Conservation (phyloP, 1,140 invertebrate species). For the Macrobrachium rosenbergii region DNA sequence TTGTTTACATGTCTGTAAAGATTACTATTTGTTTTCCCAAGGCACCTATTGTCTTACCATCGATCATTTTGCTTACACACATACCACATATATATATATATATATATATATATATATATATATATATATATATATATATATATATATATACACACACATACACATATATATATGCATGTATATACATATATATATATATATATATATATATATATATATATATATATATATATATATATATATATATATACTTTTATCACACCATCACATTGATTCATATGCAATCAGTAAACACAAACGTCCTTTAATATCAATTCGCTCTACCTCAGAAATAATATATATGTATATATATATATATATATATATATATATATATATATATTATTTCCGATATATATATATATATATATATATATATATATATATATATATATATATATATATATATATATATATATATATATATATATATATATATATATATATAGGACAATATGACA, state of each 20-base stretch:
- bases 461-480: neutral
- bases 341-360: too few species aligned
- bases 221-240: too few species aligned
- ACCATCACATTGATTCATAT: too few species aligned
- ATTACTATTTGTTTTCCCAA: too few species aligned
- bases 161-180: neutral
- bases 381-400: conserved; percentile 28
- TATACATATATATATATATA: neutral
- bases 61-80: neutral
- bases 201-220: neutral
- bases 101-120: conserved; percentile 8
- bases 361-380: too few species aligned
- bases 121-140: conserved; percentile 23
- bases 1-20: too few species aligned
- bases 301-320: too few species aligned
- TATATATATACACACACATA: neutral
- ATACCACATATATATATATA: neutral
- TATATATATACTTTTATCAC: too few species aligned
- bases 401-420: conserved; percentile 33
- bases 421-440: conserved; percentile 43
- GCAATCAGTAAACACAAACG: too few species aligned
- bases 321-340: too few species aligned
- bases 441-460: conserved; percentile 32
- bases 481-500: too few species aligned
- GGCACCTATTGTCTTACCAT: too few species aligned